Conservation (phyloP, 2,888 invertebrate genomes). For the Epinotia brunnichana region DNA sequence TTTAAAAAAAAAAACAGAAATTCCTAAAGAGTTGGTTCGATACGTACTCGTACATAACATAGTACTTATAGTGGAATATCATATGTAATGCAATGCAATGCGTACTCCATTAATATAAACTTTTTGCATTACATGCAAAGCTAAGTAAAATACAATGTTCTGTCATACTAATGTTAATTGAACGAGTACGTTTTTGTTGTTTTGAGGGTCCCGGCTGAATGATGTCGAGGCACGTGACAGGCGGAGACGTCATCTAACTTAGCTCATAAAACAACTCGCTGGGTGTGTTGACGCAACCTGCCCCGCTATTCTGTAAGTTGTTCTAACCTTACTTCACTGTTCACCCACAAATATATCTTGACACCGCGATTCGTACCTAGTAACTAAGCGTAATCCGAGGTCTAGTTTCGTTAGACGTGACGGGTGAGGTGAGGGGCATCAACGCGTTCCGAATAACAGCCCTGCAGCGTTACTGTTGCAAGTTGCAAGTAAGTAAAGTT, state of each 20-base stretch:
- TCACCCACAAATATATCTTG: too few relatives aligned
- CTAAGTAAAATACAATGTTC: conserved; percentile 53
- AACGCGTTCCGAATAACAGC: too few relatives aligned
- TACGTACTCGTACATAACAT: too few relatives aligned
- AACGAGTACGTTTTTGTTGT: conserved; percentile 55
- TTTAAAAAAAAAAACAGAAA: too few relatives aligned
- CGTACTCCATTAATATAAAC: conserved; percentile 29
- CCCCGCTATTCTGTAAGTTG: too few relatives aligned
- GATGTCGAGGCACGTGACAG: conserved; percentile 52
- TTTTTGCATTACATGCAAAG: conserved; percentile 20
- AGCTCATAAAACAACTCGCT: conserved; percentile 61
- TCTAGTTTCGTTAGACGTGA: too few relatives aligned
- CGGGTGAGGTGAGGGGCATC: too few relatives aligned
- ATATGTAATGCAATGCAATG: background rate
- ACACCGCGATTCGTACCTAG: too few relatives aligned
- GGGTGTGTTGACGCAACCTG: conserved; percentile 49
- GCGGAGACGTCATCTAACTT: conserved; percentile 63
- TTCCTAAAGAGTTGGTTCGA: too few relatives aligned
- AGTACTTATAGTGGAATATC: background rate
- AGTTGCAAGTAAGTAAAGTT: conserved; percentile 57
- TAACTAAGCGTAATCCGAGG: too few relatives aligned
- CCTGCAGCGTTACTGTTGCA: conserved; percentile 57
- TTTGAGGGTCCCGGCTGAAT: conserved; percentile 52
- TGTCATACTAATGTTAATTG: conserved; percentile 54
- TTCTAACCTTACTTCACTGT: too few relatives aligned